phyloP scores from a whole-genome alignment of 2,113 vertebrate species.

The Melanotaenia duboulayi region DNA sequence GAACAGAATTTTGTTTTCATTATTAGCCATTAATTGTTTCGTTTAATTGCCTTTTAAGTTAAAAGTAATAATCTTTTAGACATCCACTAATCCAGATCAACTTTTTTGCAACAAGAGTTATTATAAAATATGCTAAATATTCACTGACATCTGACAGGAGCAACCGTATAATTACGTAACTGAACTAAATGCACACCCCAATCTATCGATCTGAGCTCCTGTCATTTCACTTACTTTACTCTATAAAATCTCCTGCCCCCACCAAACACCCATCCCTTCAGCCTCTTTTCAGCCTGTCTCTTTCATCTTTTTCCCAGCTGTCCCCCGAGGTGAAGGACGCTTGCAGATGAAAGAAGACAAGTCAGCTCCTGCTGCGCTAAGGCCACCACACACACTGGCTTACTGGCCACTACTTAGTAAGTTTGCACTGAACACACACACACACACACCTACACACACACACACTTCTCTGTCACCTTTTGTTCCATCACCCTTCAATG shows the following conservation, averaged over 20 bases:
- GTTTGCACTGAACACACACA: constrained; percentile 12
- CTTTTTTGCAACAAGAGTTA: no score
- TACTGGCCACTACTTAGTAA: constrained; percentile 39
- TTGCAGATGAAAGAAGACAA: constrained; percentile 50
- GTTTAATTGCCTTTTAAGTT: no score
- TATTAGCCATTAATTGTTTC: no score
- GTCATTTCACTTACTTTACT: constrained; percentile 49
- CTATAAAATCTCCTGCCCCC: constrained; percentile 47
- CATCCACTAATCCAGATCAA: no score
- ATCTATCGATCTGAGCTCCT: background rate
- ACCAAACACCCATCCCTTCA: constrained; percentile 11
- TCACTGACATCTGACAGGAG: no score
- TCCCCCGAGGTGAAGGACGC: constrained; percentile 59
- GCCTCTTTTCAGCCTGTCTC: constrained; percentile 73
- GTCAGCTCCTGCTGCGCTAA: constrained; percentile 45
- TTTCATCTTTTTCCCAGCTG: constrained; percentile 57
- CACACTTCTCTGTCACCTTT: constrained; percentile 61
- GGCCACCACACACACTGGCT: constrained; percentile 46
- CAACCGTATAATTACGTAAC: background rate
- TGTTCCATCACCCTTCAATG: constrained; percentile 61
- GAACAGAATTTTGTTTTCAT: no score
- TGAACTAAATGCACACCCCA: background rate
- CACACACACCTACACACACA: constrained; percentile 17
- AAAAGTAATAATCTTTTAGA: no score
- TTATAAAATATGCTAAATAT: no score